Evolutionary conservation across 2,113 vertebrate genomes (phyloP), one percentile per base, ranked within the genome.

Genomic region (Notothenia rossii): DNA sequence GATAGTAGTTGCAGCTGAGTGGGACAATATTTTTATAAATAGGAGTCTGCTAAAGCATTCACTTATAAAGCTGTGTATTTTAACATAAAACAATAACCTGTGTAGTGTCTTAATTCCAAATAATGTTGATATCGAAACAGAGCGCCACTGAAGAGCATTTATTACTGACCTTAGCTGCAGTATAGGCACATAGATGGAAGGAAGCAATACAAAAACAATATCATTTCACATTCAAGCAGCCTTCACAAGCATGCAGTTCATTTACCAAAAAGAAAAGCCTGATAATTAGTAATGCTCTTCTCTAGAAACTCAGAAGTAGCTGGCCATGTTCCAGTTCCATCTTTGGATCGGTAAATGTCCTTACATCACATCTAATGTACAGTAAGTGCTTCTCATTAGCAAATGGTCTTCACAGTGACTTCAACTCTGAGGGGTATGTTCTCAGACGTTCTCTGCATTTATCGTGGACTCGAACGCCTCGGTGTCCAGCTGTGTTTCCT

Each of bases 401-500:
- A 61, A 17, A 14, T 11, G 48, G 18, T 53, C 22, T 40, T 58
- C 51, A 14, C 22, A 25, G 54, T 7, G 10, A 48, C 40, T 33
- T 65, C 22, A 11, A 12, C 12, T 61, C 49, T 17, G 61, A 53
- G 10, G 7, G 11, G 11, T 2, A 3, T 46, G 2, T 75, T 58
- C 58, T 77, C 74, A 7, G 63, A 69, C 9, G 91, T 80, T 18
- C 77, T 79, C 67, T 83, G 85, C 70, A 88, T 86, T 88, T 71
- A 90, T 62, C 0, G 79, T 70, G 22, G 89, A 51, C 66, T 91
- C 69, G 20, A 72, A 94, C 0, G 60, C 53, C 46, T 88, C 81
- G 0, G 82, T 40, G 59, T 86, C 91, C 84, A 94, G 82, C 88
- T 91, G 86, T 0, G 88, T 82, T 62, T 86, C 82, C 77, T 91